Base-by-base conservation (phyloP, 1,140 invertebrate genomes). In the Drosophila sechellia region DNA sequence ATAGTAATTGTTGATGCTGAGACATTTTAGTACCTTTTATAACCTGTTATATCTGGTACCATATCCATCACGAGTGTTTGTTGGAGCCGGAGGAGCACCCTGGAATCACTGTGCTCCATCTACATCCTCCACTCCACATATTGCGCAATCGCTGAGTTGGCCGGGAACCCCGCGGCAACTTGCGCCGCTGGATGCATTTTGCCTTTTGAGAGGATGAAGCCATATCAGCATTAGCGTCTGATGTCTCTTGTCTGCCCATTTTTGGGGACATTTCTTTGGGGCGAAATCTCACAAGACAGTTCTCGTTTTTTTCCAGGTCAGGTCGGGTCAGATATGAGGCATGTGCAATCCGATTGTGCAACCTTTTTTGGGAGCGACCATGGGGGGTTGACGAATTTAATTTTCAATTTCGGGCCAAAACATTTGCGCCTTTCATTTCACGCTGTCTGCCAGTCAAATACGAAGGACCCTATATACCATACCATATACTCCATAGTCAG, bases 151-250 rank as follows among this genome's bases (percentile, higher is more conserved):
- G 64, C 68, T 63, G 63, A 42, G 39, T 54, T 53, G 42, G 42
- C 27, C 50, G 42, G 58, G 46, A 25, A 54, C 66, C 15, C 64
- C 43, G 43, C 42, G 55, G 63, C 58, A 34, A 10, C 63, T 37
- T 48, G 39, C 59, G 69, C 68, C 54, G 59, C 54, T 81, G 58
- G 66, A 78, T 79, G 68, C 72, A 78, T 64, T 89, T 77, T 78
- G 79, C 56, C 85, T 79, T 86, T 85, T 85, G 35, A 50, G 70
- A 70, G 74, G 79, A 83, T 83, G 75, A 86, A 79, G 75, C 77
- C 83, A 79, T 86, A 87, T 86, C 83, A 87, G 83, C 83, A 86
- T 86, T 86, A 86, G 83, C 75, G 83, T 86, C 84, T 81, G 55
- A 77, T 77, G 55, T 56, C 55, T 48, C 40, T 48, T 69, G 63